These are phyloP conservation scores for Trogon melanurus DNA, from an alignment of 2,113 vertebrate species.

Conservation along the genomic window DNA sequence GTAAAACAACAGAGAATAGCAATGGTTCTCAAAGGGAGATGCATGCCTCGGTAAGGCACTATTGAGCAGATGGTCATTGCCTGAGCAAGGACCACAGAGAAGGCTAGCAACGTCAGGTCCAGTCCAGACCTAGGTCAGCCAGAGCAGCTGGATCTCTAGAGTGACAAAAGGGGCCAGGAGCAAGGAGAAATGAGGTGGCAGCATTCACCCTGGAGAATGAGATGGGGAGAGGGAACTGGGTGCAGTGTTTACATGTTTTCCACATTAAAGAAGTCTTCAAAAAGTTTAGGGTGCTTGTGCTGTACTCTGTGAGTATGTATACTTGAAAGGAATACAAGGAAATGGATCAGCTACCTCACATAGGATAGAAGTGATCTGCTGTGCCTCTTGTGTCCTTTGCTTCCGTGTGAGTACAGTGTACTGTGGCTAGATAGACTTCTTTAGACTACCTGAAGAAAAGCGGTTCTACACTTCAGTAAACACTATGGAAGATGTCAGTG, in stretches of 20 bases:
- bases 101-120: neutral
- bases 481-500: neutral
- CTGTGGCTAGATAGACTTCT: neutral
- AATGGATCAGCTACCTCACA: neutral
- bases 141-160: neutral
- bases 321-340: neutral
- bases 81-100: neutral
- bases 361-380: neutral
- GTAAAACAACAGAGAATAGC: neutral
- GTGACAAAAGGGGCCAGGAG: neutral
- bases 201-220: neutral
- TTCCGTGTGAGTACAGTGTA: neutral
- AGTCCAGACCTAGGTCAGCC: neutral
- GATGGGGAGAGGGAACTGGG: neutral
- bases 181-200: neutral
- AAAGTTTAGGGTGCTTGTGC: neutral
- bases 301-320: neutral
- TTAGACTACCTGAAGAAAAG: neutral
- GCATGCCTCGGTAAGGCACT: neutral
- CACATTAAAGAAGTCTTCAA: neutral
- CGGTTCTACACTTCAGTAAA: neutral
- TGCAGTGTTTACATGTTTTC: neutral
- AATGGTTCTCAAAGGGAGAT: neutral
- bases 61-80: neutral
- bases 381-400: neutral